Evolutionary conservation across 2,797 vertebrate genomes (phyloP).

Genomic region (Bothrops alternatus): DNA sequence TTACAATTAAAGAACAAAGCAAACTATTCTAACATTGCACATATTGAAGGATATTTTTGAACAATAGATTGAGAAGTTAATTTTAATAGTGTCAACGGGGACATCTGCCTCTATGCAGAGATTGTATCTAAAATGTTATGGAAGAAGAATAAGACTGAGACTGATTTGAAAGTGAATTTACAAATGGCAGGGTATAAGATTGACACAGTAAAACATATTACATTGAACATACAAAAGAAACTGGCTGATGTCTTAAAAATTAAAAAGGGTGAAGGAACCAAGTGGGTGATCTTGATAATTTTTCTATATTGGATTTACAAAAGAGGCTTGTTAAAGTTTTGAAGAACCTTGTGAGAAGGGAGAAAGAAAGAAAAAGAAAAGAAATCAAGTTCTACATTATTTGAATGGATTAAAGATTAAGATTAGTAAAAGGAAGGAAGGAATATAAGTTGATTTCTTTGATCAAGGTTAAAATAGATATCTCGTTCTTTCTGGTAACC

Average conservation of each 20-base stretch:
- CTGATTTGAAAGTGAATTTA: not conserved
- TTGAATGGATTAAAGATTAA: not conserved
- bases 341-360: not conserved
- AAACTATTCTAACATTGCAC: not conserved
- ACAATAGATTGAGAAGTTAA: not conserved
- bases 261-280: not conserved
- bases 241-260: not conserved
- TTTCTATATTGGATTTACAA: not conserved
- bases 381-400: not conserved
- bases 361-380: not conserved
- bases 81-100: not conserved
- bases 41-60: not conserved
- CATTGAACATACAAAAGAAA: not conserved
- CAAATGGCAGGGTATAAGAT: not conserved
- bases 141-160: not conserved
- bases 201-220: not conserved
- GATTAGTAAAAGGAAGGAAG: not conserved
- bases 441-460: not conserved
- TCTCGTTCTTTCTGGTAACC: not conserved
- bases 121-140: not conserved
- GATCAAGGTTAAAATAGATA: not conserved
- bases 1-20: not conserved
- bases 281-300: not conserved
- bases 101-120: not conserved
- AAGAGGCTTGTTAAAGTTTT: not conserved